Base-by-base conservation (phyloP, 2,888 invertebrate genomes). In the Platycheirus albimanus region DNA sequence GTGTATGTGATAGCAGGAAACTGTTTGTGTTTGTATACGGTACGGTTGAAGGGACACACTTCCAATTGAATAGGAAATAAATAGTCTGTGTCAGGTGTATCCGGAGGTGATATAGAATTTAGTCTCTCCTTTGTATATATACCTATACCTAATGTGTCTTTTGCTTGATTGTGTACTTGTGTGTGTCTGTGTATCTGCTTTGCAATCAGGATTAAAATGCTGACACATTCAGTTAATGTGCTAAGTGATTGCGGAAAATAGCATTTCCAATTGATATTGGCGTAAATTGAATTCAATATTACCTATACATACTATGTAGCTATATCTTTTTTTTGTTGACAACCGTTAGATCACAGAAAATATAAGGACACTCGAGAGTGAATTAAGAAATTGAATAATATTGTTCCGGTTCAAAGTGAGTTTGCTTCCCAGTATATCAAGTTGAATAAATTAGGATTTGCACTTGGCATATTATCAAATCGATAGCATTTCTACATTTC, bases 191-290 rank as follows among this genome's bases (percentile, higher is more conserved):
- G 13, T 11, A 41, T 54, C 24, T 51, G 30, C 56, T 38, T 66
- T 69, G 54, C 63, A 56, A 69, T 75, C 75, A 63, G 67, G 72
- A 83, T 77, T 63, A 72, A 77, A 83, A 63, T 19, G 67, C 54
- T 72, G 77, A 63, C 69, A 75, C 75, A 63, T 75, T 69, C 49
- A 75, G 63, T 75, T 80, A 78, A 77, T 83, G 78, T 47, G 7
- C 49, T 69, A 71, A 83, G 77, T 72, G 71, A 83, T 72, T 78
- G 54, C 28, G 61, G 38, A 47, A 71, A 77, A 81, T 81, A 45
- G 66, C 66, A 38, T 64, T 63, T 51, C 56, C 24, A 71, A 74
- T 70, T 70, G 69, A 56, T 75, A 70, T 56, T 80, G 51, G 63
- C 43, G 43, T 24, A 69, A 69, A 75, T 75, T 75, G 69, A 67